These are phyloP conservation scores for Bambusicola thoracicus DNA, from an alignment of 2,113 vertebrate genomes.

Conservation along the genomic window DNA sequence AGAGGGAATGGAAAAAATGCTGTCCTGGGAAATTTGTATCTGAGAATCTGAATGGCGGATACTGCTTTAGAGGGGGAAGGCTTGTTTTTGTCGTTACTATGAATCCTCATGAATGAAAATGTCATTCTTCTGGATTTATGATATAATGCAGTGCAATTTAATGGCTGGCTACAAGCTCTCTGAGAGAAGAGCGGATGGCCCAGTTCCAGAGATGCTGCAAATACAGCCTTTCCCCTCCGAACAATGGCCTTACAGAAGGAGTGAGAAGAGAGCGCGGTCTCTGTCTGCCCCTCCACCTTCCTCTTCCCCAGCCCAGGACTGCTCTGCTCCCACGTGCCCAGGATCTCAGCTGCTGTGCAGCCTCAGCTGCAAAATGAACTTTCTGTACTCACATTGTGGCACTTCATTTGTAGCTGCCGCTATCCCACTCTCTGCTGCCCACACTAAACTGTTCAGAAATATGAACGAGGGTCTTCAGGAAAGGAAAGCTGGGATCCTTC, in stretches of 20 bases:
- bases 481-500: not conserved
- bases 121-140: not conserved
- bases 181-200: not conserved
- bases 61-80: not conserved
- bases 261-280: not conserved
- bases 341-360: not conserved
- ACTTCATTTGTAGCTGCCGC: not conserved
- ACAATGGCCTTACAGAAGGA: not conserved
- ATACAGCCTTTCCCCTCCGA: not conserved
- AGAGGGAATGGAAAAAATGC: not conserved
- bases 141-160: not conserved
- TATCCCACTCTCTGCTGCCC: not conserved
- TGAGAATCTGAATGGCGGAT: constrained; percentile 21
- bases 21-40: not conserved
- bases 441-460: not conserved
- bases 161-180: not conserved
- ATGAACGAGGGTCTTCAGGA: not conserved
- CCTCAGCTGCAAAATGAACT: not conserved
- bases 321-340: not conserved
- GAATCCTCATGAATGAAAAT: constrained; percentile 55
- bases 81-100: constrained; percentile 16
- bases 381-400: not conserved
- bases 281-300: not conserved
- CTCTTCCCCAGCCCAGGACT: not conserved
- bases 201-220: not conserved